Evolutionary conservation across 2,888 invertebrate genomes (phyloP), one percentile per base, ranked within the genome.

Genomic region (Nemapogon koenigi): DNA sequence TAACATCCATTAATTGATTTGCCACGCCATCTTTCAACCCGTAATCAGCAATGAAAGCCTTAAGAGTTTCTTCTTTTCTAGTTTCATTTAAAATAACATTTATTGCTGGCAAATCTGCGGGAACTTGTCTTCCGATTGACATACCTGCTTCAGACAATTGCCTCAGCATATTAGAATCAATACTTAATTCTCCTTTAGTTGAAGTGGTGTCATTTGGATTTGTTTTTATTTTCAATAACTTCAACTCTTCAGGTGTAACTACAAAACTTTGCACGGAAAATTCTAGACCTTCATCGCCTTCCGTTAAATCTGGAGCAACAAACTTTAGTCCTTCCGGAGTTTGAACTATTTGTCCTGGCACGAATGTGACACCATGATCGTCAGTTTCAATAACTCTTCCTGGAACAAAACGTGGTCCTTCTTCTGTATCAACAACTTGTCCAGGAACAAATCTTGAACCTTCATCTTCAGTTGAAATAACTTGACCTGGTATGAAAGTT

Each of bases 401-500:
- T 1, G 86, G 83, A 3, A 90, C 79, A 57, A 90, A 89, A 49
- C 86, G 70, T 3, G 86, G 86, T 0, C 87, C 87, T 51, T 86
- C 85, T 42, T 83, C 81, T 1, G 87, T 86, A 48, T 87, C 87
- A n/a, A 88, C 86, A 1, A 88, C 87, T 63, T 88, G 87, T 3
- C 88, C 85, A 11, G 84, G 84, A 4, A 84, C 83, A 52, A 85
- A 84, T 44, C 81, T 62, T 14, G 82, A 80, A 28, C 83, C 82
- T 60, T 82, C 82, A 48, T 82, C 81, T 59, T 83, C 82, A 4
- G 85, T 85, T 11, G 61, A 75, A 48, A 90, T 89, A 6, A 90
- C 87, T 63, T 90, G 87, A 17, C 90, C 90, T 0, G 90, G 89
- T 49, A 90, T 88, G 49, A 90, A 88, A 1, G 87, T 88, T 1